Evolutionary conservation across 2,888 invertebrate genomes (phyloP).

Genomic region (Pteria penguin): DNA sequence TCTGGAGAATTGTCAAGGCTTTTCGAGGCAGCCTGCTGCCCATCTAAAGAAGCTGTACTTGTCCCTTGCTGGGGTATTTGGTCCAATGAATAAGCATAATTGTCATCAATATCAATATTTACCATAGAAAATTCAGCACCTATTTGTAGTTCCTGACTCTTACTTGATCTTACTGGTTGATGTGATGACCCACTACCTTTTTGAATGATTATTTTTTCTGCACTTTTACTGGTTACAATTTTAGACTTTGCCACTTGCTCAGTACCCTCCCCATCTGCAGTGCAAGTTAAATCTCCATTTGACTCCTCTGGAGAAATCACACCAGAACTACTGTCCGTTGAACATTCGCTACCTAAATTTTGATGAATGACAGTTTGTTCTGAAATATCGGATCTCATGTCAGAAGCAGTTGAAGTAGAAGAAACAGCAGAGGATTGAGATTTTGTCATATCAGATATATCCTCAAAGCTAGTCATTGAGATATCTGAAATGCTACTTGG

Average conservation of each 20-base stretch:
- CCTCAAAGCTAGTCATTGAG: slow-evolving; percentile 51
- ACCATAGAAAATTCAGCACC: slow-evolving; percentile 89
- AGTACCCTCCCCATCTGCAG: not conserved
- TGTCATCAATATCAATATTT: slow-evolving; percentile 95
- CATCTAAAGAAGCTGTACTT: slow-evolving; percentile 19
- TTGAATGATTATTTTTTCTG: slow-evolving; percentile 68
- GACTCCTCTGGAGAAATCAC: slow-evolving; percentile 50
- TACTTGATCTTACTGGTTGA: slow-evolving; percentile 90
- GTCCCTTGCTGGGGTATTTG: slow-evolving; percentile 56
- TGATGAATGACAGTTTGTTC: slow-evolving; percentile 59
- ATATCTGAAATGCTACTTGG: slow-evolving; percentile 53
- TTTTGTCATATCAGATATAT: slow-evolving; percentile 51
- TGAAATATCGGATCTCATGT: slow-evolving; percentile 59
- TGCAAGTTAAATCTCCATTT: slow-evolving; percentile 23
- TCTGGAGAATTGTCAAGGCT: slow-evolving; percentile 67
- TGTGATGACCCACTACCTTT: slow-evolving; percentile 41
- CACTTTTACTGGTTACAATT: slow-evolving; percentile 69
- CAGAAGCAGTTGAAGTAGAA: slow-evolving; percentile 58
- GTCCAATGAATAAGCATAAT: slow-evolving; percentile 95
- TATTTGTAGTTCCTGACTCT: slow-evolving; percentile 90
- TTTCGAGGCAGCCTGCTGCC: slow-evolving; percentile 44
- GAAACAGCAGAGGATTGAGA: slow-evolving; percentile 59
- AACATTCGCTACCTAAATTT: slow-evolving; percentile 54
- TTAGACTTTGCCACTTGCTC: not conserved
- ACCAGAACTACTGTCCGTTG: slow-evolving; percentile 48